Percentiles rank a stretch among this genome's conserved stretches.
These are phyloP conservation scores for Axea sp. DNA, from an alignment of 2,888 invertebrate genomes.

Conservation along the genomic window DNA sequence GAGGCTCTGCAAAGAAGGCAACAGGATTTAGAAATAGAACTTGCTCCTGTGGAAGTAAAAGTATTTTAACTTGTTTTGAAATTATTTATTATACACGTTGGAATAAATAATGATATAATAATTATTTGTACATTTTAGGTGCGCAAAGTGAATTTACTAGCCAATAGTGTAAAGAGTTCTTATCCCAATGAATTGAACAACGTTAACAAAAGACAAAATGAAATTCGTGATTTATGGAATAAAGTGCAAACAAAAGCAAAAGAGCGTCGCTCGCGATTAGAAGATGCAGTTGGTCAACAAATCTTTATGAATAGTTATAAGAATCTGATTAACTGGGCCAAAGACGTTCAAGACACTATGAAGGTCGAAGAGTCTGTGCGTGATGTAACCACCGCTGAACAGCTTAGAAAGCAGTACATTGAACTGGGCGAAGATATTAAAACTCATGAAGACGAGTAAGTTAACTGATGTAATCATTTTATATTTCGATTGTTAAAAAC, in stretches of 20 bases:
- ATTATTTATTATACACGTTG: neutral
- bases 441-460: conserved; percentile 93
- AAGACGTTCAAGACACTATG: conserved; percentile 88
- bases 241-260: conserved; percentile 92
- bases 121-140: too few relatives aligned
- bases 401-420: conserved; percentile 91
- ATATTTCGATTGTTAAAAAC: too few relatives aligned
- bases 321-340: conserved; percentile 90
- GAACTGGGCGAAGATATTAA: conserved; percentile 95
- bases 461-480: too few relatives aligned
- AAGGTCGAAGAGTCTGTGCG: conserved; percentile 89
- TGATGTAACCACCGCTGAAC: conserved; percentile 96
- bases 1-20: too few relatives aligned
- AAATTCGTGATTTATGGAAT: conserved; percentile 93
- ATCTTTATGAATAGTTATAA: conserved; percentile 93
- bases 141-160: conserved; percentile 89
- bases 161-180: conserved; percentile 93
- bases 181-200: conserved; percentile 94
- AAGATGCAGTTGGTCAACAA: conserved; percentile 97
- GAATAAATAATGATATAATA: neutral
- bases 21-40: too few relatives aligned
- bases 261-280: conserved; percentile 90
- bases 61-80: too few relatives aligned
- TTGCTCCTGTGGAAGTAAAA: too few relatives aligned
- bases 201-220: conserved; percentile 90